These are phyloP conservation scores for Trogon melanurus DNA, from an alignment of 2,113 vertebrate genomes.

Conservation along the genomic window DNA sequence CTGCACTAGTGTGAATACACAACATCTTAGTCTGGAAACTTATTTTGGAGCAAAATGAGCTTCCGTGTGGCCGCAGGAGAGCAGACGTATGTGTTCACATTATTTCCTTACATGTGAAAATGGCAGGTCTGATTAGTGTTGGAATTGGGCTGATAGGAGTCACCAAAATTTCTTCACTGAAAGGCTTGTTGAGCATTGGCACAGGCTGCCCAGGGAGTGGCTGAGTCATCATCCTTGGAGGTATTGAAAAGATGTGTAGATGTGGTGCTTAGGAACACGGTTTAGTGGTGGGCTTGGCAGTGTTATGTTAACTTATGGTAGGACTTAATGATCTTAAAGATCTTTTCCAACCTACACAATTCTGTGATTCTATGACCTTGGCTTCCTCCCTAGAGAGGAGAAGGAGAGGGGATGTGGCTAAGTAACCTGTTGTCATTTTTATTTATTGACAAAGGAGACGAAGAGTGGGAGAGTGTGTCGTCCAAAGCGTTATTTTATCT, in stretches of 20 bases:
- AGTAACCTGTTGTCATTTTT: neutral
- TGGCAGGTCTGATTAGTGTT: neutral
- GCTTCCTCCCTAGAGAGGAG: neutral
- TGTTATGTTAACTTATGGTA: too few species aligned
- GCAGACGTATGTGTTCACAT: neutral
- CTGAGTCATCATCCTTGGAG: too few species aligned
- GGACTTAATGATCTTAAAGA: too few species aligned
- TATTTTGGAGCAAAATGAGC: neutral
- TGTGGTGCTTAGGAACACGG: too few species aligned
- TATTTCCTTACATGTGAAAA: neutral
- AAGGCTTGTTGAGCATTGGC: too few species aligned
- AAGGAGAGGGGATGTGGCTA: too few species aligned
- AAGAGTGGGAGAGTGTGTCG: accelerated
- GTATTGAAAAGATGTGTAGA: too few species aligned
- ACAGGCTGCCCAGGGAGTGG: too few species aligned
- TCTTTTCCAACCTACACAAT: too few species aligned
- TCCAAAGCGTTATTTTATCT: neutral
- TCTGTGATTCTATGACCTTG: neutral
- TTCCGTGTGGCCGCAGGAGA: neutral
- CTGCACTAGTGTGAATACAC: neutral
- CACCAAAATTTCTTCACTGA: too few species aligned
- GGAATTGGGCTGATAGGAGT: neutral
- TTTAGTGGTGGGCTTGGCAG: too few species aligned
- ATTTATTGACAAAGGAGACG: neutral
- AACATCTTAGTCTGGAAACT: neutral